A percentile compares a stretch with the other conserved stretches of the same genome.
These are phyloP conservation scores for Hypocryptadius cinnamomeus DNA, from an alignment of 2,113 vertebrate genomes.

Conservation along the genomic window DNA sequence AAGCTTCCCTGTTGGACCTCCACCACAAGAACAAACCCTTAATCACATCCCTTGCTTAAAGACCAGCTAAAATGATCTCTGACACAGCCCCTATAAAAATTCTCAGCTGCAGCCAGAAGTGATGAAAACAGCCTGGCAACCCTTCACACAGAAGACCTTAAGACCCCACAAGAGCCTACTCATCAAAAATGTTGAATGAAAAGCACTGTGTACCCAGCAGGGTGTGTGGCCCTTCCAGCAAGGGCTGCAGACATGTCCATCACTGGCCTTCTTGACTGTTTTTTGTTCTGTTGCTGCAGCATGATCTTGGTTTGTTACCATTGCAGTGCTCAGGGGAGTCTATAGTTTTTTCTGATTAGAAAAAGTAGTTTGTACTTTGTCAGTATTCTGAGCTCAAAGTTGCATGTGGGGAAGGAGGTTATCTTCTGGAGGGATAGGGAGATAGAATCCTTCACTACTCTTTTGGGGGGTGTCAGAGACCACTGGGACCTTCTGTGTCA, in stretches of 20 bases:
- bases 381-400: not conserved
- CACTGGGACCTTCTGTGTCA: not conserved
- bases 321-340: accelerated
- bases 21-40: not conserved
- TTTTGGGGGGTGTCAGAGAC: not conserved
- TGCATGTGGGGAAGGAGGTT: not conserved
- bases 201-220: not conserved
- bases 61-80: not conserved
- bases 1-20: not conserved
- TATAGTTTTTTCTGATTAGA: not conserved
- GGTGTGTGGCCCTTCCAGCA: not conserved
- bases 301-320: not conserved
- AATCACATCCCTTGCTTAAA: not conserved
- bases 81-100: not conserved
- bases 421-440: not conserved
- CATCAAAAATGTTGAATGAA: not conserved
- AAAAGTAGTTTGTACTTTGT: not conserved
- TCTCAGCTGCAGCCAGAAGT: not conserved
- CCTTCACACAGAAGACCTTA: not conserved
- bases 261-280: not conserved
- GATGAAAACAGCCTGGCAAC: not conserved
- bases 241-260: not conserved
- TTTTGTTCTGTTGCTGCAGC: not conserved
- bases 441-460: not conserved
- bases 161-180: not conserved